These are phyloP conservation scores for Mesitornis unicolor DNA, from an alignment of 2,113 vertebrate species.

Conservation along the genomic window DNA sequence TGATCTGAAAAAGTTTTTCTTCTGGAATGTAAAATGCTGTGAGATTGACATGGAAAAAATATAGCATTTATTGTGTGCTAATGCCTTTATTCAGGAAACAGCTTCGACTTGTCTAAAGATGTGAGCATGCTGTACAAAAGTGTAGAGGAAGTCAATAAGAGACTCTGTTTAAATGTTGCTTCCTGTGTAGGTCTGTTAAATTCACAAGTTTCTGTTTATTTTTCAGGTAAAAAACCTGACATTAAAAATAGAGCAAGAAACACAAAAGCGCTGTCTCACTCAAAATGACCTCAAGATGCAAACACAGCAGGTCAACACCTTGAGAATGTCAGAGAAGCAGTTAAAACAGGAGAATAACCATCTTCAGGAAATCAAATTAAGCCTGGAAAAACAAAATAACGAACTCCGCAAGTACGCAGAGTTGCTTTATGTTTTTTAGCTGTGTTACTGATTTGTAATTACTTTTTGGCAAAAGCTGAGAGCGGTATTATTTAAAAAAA, in stretches of 20 bases:
- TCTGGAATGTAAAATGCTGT: neutral
- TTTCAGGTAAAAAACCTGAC: conserved; percentile 92
- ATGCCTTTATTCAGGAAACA: neutral
- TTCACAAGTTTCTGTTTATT: conserved; percentile 6
- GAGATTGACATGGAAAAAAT: neutral
- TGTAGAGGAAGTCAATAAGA: neutral
- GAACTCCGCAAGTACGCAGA: conserved; percentile 91
- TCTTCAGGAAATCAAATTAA: conserved; percentile 92
- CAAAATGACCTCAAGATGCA: conserved; percentile 97
- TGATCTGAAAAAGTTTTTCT: neutral
- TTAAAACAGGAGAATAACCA: conserved; percentile 96
- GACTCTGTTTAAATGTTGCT: neutral
- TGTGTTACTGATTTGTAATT: neutral
- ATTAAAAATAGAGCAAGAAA: conserved; percentile 96
- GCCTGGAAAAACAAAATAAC: conserved; percentile 93
- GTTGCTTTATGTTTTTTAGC: neutral
- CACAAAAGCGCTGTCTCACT: conserved; percentile 91
- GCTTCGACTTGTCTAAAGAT: neutral
- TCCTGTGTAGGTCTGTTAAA: neutral
- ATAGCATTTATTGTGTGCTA: neutral
- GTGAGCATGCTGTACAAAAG: neutral
- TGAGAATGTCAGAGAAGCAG: conserved; percentile 94
- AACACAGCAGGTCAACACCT: conserved; percentile 89
- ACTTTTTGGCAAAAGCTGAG: neutral
- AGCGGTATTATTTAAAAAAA: neutral